Conservation (phyloP, 2,888 invertebrate species). For the Ectobius pallidus region DNA sequence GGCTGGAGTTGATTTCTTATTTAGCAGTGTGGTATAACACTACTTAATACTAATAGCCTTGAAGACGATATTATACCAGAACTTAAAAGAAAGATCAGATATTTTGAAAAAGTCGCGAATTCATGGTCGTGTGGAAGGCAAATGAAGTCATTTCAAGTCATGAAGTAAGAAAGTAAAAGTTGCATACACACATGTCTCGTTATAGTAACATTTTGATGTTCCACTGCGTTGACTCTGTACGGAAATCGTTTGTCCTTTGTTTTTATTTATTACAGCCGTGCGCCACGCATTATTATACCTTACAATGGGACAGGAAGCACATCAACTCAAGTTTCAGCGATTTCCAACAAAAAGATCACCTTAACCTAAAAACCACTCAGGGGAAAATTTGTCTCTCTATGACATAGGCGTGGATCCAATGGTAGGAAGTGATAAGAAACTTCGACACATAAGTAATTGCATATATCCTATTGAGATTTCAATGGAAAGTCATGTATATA, state of each 20-base stretch:
- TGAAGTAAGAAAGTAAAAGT: too few relatives aligned
- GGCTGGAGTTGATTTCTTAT: too few relatives aligned
- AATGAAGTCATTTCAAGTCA: too few relatives aligned
- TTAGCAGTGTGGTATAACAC: too few relatives aligned
- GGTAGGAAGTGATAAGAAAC: background rate
- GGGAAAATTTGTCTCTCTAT: background rate
- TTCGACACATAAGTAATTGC: background rate
- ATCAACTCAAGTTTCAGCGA: background rate
- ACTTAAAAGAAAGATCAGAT: too few relatives aligned
- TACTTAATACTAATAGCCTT: too few relatives aligned
- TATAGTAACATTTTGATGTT: background rate
- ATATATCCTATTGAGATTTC: conserved; percentile 11
- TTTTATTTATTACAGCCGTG: conserved; percentile 18
- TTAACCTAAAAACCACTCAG: conserved; percentile 25
- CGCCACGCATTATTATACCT: conserved; percentile 1
- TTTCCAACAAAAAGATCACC: conserved; percentile 10
- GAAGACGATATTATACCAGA: too few relatives aligned
- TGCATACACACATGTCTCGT: too few relatives aligned
- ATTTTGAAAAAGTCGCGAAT: too few relatives aligned
- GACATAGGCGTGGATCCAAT: background rate
- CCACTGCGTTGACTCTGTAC: background rate
- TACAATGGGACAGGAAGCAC: conserved; percentile 7
- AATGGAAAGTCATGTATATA: conserved; percentile 11
- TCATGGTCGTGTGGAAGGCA: too few relatives aligned
- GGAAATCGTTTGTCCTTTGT: background rate